Evolutionary conservation across 2,113 vertebrate genomes (phyloP).

Genomic region (Ceyx cyanopectus): DNA sequence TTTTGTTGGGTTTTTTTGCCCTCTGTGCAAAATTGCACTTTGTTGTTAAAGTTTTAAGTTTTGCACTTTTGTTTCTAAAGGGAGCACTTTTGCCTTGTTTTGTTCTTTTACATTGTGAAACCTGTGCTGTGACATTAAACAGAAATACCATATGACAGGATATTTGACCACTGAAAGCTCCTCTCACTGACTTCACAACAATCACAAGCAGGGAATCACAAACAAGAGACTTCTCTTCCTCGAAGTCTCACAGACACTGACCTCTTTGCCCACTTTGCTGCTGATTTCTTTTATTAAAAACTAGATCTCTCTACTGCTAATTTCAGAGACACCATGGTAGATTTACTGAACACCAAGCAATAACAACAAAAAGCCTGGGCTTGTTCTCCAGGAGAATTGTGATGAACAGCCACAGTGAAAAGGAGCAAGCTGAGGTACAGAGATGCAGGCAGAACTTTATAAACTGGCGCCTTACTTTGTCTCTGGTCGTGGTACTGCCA

Average conservation of each 20-base stretch:
- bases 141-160: conserved; percentile 42
- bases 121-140: conserved; percentile 57
- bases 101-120: conserved; percentile 46
- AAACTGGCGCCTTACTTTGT: not conserved
- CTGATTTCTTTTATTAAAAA: conserved; percentile 68
- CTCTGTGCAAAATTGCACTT: conserved; percentile 68
- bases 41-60: conserved; percentile 15
- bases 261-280: conserved; percentile 70
- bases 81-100: not conserved
- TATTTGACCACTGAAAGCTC: conserved; percentile 29
- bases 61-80: conserved; percentile 37
- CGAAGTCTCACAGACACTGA: not conserved
- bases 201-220: conserved; percentile 40
- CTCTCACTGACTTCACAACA: conserved; percentile 49
- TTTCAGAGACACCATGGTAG: conserved; percentile 4
- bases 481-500: not conserved
- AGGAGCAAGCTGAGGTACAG: not conserved
- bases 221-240: not conserved
- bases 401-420: not conserved
- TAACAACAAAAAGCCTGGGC: not conserved
- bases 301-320: not conserved
- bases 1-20: not conserved
- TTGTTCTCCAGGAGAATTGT: not conserved
- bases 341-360: not conserved
- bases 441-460: not conserved